A percentile compares a stretch with the other conserved stretches of the same genome.
These are phyloP conservation scores for Drosophila varians DNA, from an alignment of 1,140 invertebrate species.

Conservation along the genomic window DNA sequence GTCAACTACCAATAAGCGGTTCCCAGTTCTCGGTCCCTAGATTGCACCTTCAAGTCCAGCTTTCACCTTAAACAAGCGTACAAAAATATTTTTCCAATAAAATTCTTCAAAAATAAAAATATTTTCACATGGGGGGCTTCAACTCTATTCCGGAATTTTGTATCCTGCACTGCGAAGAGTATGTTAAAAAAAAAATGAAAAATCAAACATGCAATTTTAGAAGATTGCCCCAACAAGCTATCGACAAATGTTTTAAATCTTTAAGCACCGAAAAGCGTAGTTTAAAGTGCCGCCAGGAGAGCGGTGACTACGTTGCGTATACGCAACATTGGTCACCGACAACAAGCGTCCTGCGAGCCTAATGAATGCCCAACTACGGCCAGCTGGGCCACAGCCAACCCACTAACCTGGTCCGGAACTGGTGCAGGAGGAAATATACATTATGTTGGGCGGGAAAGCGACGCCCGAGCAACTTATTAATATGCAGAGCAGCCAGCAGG, in stretches of 20 bases:
- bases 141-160: not conserved
- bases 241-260: constrained; percentile 9
- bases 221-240: not conserved
- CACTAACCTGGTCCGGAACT: constrained; percentile 20
- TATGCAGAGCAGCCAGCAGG: constrained; percentile 70
- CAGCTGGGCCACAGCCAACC: constrained; percentile 26
- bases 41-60: not conserved
- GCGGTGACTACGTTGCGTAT: constrained; percentile 34
- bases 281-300: not conserved
- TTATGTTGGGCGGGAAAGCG: constrained; percentile 59
- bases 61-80: not conserved
- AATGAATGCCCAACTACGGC: constrained; percentile 41
- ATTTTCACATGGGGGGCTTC: not conserved
- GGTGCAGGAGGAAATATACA: constrained; percentile 35
- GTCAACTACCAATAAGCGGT: constrained; percentile 7
- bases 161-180: no score
- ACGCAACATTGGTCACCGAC: constrained; percentile 33
- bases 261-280: not conserved
- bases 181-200: not conserved
- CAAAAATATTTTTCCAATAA: not conserved
- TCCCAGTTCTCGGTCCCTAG: not conserved
- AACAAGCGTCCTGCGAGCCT: constrained; percentile 36
- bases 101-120: not conserved
- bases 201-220: not conserved
- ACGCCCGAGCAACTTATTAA: constrained; percentile 61